phyloP scores from a whole-genome alignment of 2,113 vertebrate species.

The Centropus unirufus region DNA sequence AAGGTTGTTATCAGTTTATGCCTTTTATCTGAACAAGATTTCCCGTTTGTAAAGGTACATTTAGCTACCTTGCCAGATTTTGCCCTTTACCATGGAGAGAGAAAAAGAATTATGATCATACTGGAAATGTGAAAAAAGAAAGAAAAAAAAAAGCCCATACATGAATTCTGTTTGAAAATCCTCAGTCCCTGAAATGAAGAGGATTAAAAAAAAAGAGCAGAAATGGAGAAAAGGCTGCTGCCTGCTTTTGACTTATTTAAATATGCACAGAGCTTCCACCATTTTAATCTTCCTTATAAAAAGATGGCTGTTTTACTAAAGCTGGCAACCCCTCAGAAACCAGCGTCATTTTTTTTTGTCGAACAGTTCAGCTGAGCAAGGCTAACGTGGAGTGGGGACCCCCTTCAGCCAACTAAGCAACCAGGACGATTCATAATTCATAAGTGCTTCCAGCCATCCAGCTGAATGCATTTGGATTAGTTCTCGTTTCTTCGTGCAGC shows the following conservation, averaged over 20 bases:
- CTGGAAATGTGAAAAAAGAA: background rate
- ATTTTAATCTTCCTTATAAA: conserved; percentile 78
- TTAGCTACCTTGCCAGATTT: background rate
- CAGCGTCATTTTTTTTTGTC: conserved; percentile 35
- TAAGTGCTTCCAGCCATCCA: conserved; percentile 36
- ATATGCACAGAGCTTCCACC: conserved; percentile 80
- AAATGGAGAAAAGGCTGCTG: background rate
- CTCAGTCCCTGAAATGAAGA: background rate
- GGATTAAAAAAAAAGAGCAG: background rate
- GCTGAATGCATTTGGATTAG: conserved; percentile 32
- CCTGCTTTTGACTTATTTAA: conserved; percentile 66
- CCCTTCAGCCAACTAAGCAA: conserved; percentile 74
- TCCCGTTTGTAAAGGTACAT: background rate
- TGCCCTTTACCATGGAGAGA: background rate
- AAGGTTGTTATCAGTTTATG: background rate
- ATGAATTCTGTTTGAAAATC: background rate
- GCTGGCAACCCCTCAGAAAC: conserved; percentile 42
- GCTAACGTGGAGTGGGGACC: conserved; percentile 80
- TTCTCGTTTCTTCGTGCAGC: conserved; percentile 37
- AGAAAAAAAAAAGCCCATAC: fast-evolving
- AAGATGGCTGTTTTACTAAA: conserved; percentile 72
- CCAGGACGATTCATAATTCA: conserved; percentile 80
- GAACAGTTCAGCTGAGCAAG: conserved; percentile 66
- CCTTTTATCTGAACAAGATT: background rate
- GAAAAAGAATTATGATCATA: fast-evolving